Evolutionary conservation across 2,888 invertebrate species (phyloP).

Genomic region (Brachycybe producta): DNA sequence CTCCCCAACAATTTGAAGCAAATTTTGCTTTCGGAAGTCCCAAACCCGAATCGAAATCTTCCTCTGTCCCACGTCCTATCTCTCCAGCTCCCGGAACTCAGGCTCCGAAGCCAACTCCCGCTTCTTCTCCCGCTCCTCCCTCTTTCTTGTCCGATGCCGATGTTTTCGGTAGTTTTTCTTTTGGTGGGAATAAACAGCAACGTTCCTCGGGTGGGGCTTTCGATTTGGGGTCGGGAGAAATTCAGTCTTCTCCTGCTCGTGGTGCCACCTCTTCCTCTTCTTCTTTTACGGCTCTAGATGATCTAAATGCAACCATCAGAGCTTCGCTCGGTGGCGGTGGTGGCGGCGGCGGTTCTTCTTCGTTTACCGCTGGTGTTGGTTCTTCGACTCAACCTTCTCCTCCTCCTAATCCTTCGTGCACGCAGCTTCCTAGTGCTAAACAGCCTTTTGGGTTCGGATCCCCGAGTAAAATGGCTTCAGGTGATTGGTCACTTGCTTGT

Average conservation of each 20-base stretch:
- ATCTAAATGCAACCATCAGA: constrained; percentile 20
- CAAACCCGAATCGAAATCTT: neutral
- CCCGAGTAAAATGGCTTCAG: constrained; percentile 14
- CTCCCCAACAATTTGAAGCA: neutral
- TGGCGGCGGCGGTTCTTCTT: neutral
- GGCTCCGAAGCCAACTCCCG: constrained; percentile 15
- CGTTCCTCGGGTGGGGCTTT: neutral
- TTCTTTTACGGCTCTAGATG: constrained; percentile 17
- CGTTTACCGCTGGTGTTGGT: neutral
- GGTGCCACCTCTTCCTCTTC: constrained; percentile 3
- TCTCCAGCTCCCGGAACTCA: constrained; percentile 14
- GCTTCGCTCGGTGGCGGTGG: constrained; percentile 15
- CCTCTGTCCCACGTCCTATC: neutral
- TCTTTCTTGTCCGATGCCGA: neutral
- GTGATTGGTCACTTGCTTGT: too few relatives aligned
- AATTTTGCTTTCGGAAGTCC: constrained; percentile 4
- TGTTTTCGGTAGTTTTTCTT: constrained; percentile 5
- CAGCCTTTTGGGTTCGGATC: constrained; percentile 11
- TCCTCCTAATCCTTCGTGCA: too few relatives aligned
- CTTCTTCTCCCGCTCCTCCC: constrained; percentile 14
- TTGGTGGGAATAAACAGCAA: neutral
- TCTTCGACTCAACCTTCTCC: constrained; percentile 24
- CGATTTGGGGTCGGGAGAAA: neutral
- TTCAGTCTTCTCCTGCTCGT: neutral
- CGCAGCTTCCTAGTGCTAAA: constrained; percentile 3